A percentile compares a stretch with the other conserved stretches of the same genome.
phyloP scores from a whole-genome alignment of 2,113 vertebrate genomes.

The Pachycephala philippinensis region DNA sequence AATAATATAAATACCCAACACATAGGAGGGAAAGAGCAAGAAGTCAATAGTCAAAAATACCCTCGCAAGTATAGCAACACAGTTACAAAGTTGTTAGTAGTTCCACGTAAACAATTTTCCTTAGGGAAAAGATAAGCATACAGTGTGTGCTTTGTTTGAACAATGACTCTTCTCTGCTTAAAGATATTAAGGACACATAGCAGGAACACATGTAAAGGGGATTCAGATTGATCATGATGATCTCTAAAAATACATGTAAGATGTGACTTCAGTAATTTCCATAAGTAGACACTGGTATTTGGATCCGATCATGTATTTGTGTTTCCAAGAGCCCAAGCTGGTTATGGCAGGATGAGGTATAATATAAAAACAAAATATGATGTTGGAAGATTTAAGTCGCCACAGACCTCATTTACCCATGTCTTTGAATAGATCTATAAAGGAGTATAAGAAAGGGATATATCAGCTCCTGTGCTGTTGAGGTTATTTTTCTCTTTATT shows the following conservation, averaged over 20 bases:
- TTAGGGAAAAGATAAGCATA: background rate
- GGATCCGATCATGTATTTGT: background rate
- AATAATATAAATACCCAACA: background rate
- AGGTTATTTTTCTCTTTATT: background rate
- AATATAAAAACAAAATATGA: background rate
- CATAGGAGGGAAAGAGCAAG: background rate
- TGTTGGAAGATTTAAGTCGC: background rate
- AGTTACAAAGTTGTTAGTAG: background rate
- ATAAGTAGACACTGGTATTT: conserved; percentile 10
- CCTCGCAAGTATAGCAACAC: background rate
- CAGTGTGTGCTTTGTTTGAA: background rate
- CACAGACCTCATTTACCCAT: background rate
- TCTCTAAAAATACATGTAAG: conserved; percentile 19
- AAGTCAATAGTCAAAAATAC: background rate
- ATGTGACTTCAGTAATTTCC: conserved; percentile 7
- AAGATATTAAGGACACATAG: background rate
- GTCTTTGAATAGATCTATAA: background rate
- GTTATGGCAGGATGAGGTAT: background rate
- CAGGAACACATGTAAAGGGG: background rate
- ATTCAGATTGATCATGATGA: background rate
- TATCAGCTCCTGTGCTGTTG: background rate
- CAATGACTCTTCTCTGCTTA: background rate
- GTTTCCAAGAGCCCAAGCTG: background rate
- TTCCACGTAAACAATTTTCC: background rate
- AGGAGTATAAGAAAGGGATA: background rate